phyloP scores from a whole-genome alignment of 2,797 vertebrate genomes.

The Odontamblyopus rebecca region DNA sequence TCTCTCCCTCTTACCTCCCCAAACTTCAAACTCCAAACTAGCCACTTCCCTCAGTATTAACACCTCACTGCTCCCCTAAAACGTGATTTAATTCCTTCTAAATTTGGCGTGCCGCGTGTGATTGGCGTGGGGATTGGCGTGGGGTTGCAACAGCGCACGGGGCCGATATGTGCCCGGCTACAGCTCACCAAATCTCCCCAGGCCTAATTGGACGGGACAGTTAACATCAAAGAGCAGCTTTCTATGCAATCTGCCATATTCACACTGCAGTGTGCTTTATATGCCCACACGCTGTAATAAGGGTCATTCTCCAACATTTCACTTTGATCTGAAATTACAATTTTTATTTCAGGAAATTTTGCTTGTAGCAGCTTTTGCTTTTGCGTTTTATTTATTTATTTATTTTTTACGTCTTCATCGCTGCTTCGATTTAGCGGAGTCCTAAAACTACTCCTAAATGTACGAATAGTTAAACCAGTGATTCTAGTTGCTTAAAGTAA shows the following conservation, averaged over 20 bases:
- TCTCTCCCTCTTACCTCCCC: neutral
- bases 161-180: slow-evolving; percentile 65
- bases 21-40: slow-evolving; percentile 1
- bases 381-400: neutral
- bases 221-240: slow-evolving; percentile 79
- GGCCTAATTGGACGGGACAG: slow-evolving; percentile 76
- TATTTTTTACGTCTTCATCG: slow-evolving; percentile 21
- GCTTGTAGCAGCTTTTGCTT: slow-evolving; percentile 29
- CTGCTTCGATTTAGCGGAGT: slow-evolving; percentile 19
- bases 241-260: slow-evolving; percentile 72
- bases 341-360: slow-evolving; percentile 64
- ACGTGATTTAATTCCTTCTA: slow-evolving; percentile 49
- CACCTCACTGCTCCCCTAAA: slow-evolving; percentile 28
- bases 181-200: slow-evolving; percentile 62
- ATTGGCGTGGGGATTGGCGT: slow-evolving; percentile 32
- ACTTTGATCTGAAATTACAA: slow-evolving; percentile 72
- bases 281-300: slow-evolving; percentile 72
- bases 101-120: slow-evolving; percentile 26
- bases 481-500: neutral
- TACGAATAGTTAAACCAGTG: neutral
- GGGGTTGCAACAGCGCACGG: slow-evolving; percentile 53
- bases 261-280: slow-evolving; percentile 55
- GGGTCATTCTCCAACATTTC: slow-evolving; percentile 74
- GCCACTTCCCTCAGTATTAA: slow-evolving; percentile 25
- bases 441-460: slow-evolving; percentile 7